A percentile compares a stretch with the other conserved stretches of the same genome.
Evolutionary conservation across 2,797 vertebrate genomes (phyloP).

Genomic region (Scolopax rusticola): DNA sequence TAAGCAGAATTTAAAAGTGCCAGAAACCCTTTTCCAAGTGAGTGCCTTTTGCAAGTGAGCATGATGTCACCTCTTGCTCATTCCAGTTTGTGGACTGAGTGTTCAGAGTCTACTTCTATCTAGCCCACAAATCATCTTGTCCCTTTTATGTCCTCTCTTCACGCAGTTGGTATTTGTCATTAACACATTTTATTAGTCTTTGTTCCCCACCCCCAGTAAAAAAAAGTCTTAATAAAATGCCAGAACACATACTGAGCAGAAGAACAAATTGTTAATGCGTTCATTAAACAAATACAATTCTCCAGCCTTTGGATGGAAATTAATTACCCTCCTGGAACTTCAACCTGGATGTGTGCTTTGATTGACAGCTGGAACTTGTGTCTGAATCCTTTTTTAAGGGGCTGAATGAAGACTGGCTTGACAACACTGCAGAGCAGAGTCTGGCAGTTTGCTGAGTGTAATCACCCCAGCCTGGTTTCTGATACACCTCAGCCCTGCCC

Average conservation of each 20-base stretch:
- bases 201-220: neutral
- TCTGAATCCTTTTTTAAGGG: neutral
- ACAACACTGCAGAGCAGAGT: neutral
- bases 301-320: constrained; percentile 4
- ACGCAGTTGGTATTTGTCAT: constrained; percentile 28
- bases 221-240: constrained; percentile 27
- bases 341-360: neutral
- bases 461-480: neutral
- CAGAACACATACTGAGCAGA: constrained; percentile 38
- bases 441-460: neutral
- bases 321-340: constrained; percentile 44
- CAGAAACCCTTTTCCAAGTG: neutral
- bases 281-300: constrained; percentile 60
- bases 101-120: neutral
- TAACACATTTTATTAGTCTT: constrained; percentile 39
- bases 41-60: neutral
- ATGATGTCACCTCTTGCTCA: neutral
- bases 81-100: neutral
- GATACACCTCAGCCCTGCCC: neutral
- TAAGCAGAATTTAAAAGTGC: neutral
- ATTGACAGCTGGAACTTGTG: neutral
- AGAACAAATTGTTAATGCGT: constrained; percentile 38
- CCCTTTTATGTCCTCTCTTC: neutral
- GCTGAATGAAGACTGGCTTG: neutral
- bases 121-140: constrained; percentile 14